phyloP scores from a whole-genome alignment of 2,113 vertebrate genomes.

The Scytalopus superciliaris region DNA sequence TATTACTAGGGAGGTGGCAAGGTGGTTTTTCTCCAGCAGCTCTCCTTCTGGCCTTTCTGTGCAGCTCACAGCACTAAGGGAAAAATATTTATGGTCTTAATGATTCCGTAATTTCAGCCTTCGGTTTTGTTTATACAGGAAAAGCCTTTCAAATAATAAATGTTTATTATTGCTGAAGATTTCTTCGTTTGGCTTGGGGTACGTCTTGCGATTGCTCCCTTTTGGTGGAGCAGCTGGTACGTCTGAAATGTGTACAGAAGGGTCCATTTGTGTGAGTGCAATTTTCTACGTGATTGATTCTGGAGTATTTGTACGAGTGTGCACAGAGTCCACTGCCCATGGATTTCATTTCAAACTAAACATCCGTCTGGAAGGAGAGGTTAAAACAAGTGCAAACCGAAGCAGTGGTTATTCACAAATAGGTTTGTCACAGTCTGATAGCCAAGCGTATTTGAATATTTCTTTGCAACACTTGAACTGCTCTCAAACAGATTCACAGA shows the following conservation, averaged over 20 bases:
- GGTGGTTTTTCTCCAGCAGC: not conserved
- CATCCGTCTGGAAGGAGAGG: constrained; percentile 23
- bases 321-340: not conserved
- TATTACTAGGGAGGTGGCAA: not conserved
- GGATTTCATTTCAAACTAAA: constrained; percentile 38
- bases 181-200: not conserved
- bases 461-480: not conserved
- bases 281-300: constrained; percentile 33
- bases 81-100: constrained; percentile 48
- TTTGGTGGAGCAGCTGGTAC: not conserved
- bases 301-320: constrained; percentile 3
- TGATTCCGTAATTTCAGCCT: constrained; percentile 35
- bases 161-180: constrained; percentile 20
- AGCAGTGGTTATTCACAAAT: not conserved
- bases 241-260: not conserved
- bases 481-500: not conserved
- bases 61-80: not conserved
- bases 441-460: not conserved
- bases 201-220: not conserved
- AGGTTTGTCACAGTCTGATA: constrained; percentile 29
- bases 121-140: constrained; percentile 43
- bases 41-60: not conserved
- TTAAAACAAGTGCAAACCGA: constrained; percentile 21
- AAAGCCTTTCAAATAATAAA: constrained; percentile 4
- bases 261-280: not conserved